Conservation (phyloP, 2,113 vertebrate genomes). For the Axis porcinus region DNA sequence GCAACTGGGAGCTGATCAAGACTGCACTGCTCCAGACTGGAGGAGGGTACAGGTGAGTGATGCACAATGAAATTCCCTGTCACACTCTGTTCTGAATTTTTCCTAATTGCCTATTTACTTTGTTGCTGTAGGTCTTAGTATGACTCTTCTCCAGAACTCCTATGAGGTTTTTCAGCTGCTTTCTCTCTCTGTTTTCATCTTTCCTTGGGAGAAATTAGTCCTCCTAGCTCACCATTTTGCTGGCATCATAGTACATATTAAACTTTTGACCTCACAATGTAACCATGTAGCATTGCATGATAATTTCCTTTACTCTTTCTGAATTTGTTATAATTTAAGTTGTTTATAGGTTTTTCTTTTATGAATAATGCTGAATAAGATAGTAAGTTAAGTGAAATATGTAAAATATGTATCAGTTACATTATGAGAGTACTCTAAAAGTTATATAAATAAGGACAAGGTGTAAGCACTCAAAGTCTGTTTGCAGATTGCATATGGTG, state of each 20-base stretch:
- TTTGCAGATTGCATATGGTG: background rate
- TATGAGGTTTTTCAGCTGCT: background rate
- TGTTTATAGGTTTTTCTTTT: background rate
- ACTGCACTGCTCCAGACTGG: background rate
- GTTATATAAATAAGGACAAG: background rate
- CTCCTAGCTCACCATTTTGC: too few species aligned
- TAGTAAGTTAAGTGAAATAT: background rate
- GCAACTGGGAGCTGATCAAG: too few species aligned
- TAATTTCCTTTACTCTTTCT: background rate
- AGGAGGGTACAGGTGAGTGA: background rate
- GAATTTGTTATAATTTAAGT: background rate
- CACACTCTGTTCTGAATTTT: background rate
- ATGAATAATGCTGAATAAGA: background rate
- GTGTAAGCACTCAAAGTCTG: background rate
- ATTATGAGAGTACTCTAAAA: background rate
- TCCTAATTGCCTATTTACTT: background rate
- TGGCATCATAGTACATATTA: background rate
- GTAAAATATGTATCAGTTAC: background rate
- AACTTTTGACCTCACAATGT: background rate
- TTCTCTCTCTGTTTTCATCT: background rate
- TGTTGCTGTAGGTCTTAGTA: background rate
- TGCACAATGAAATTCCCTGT: background rate
- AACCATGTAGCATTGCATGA: too few species aligned
- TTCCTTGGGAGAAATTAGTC: background rate
- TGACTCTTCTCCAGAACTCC: background rate